Base-by-base conservation (phyloP, 1,140 invertebrate species). In the Mactra quadrangularis region DNA sequence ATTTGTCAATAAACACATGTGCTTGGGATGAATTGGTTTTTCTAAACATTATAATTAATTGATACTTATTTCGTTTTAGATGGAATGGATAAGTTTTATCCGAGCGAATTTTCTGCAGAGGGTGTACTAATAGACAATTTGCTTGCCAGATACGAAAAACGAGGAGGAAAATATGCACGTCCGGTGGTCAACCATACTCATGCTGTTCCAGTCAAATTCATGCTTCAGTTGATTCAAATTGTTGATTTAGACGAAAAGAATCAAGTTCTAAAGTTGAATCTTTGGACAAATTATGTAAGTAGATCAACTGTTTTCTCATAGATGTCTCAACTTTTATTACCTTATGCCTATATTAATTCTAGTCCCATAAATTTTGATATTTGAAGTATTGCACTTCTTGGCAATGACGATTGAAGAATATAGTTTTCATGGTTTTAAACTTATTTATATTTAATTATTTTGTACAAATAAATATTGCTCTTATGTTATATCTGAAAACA, bases 161-260 rank as follows among this genome's bases (percentile, higher is more conserved):
- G 77, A 2, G 79, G 88, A 15, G 92, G 91, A 17, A 87, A 86
- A 33, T 89, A 88, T 62, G 91, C 90, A 25, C 86, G 92, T 31
- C 92, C 92, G 0, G 90, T 93, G 6, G 27, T 75, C 22, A 88
- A 92, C 77, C 91, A 83, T 41, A 87, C 86, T 9, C 88, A 93
- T 45, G 88, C 86, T 17, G 89, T 93, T 27, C 85, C 64, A 13
- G 86, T 93, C 27, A 55, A 83, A 29, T 91, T 91, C 83, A 89
- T 88, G 52, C 70, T 93, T 31, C 88, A 90, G 41, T 85, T 93
- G 0, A 91, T 92, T 52, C 92, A 93, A 83, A 92, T 93, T 68
- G 87, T 92, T 41, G 90, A 92, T 82, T 81, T 93, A 33, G 91
- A 92, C 60, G 91, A 92, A 71, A 91, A 90, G 50, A 89, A 91